Evolutionary conservation across 2,113 vertebrate genomes (phyloP).

Genomic region (Hippopotamus amphibius): DNA sequence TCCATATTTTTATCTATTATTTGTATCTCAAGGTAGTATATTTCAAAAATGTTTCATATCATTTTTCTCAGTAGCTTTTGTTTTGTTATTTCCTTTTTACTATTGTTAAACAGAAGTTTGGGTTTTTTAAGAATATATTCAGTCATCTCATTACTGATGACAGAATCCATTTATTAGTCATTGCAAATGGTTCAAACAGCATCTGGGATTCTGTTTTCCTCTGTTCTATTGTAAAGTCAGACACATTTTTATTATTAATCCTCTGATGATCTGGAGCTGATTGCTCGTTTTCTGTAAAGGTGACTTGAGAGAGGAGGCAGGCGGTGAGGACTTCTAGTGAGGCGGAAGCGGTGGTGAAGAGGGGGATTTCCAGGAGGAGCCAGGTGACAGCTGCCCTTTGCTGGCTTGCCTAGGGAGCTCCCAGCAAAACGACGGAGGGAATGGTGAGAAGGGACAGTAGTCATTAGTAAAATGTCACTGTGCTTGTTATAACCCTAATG

Average conservation of each 20-base stretch:
- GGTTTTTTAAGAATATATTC: not conserved
- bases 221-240: not conserved
- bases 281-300: conserved; percentile 19
- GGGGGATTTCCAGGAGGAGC: conserved; percentile 13
- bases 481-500: conserved; percentile 72
- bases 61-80: conserved; percentile 4
- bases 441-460: conserved; percentile 32
- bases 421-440: conserved; percentile 26
- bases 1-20: not conserved
- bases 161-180: not conserved
- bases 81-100: not conserved
- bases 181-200: not conserved
- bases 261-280: not conserved
- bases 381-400: conserved; percentile 65
- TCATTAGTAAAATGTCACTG: conserved; percentile 76
- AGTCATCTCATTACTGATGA: not conserved
- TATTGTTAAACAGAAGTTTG: not conserved
- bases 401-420: conserved; percentile 54
- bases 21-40: not conserved
- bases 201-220: not conserved
- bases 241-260: not conserved
- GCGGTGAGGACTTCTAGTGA: not conserved
- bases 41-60: not conserved
- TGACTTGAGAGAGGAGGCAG: not conserved
- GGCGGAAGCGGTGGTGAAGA: not conserved